These are phyloP conservation scores for Manacus vitellinus DNA, from an alignment of 2,113 vertebrate genomes.

Conservation along the genomic window DNA sequence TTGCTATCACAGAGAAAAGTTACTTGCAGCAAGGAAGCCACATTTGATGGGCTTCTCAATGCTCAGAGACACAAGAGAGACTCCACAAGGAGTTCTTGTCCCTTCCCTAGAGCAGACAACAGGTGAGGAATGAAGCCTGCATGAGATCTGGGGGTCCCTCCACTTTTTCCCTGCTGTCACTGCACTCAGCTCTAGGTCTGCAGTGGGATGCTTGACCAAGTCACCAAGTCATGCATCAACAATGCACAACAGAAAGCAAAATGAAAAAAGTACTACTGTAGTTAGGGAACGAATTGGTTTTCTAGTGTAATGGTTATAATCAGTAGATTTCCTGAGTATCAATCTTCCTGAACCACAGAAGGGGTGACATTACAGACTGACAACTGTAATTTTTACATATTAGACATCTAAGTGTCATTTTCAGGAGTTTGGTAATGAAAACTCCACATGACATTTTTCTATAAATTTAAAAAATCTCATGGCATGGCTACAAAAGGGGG, in stretches of 20 bases:
- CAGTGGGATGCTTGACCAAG: neutral
- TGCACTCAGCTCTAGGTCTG: neutral
- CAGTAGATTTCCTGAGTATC: slow-evolving; percentile 62
- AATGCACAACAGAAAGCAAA: neutral
- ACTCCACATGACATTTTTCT: slow-evolving; percentile 10
- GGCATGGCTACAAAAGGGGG: neutral
- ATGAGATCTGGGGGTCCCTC: neutral
- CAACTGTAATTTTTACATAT: slow-evolving; percentile 59
- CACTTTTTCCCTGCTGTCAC: neutral
- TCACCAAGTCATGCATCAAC: neutral
- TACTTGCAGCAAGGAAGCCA: neutral
- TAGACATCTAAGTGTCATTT: slow-evolving; percentile 51
- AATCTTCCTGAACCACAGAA: slow-evolving; percentile 55
- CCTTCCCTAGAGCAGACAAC: neutral
- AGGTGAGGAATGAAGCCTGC: neutral
- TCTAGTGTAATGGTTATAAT: slow-evolving; percentile 66
- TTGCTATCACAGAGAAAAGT: neutral
- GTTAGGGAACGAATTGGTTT: slow-evolving; percentile 62
- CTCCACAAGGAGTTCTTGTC: neutral
- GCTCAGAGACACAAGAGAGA: neutral
- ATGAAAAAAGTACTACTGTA: neutral
- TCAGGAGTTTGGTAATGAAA: slow-evolving; percentile 51
- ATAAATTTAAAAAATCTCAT: neutral
- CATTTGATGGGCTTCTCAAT: neutral
- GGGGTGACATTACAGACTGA: slow-evolving; percentile 49